Base-by-base conservation (phyloP, 2,113 vertebrate genomes). In the Australoheros scitulus region DNA sequence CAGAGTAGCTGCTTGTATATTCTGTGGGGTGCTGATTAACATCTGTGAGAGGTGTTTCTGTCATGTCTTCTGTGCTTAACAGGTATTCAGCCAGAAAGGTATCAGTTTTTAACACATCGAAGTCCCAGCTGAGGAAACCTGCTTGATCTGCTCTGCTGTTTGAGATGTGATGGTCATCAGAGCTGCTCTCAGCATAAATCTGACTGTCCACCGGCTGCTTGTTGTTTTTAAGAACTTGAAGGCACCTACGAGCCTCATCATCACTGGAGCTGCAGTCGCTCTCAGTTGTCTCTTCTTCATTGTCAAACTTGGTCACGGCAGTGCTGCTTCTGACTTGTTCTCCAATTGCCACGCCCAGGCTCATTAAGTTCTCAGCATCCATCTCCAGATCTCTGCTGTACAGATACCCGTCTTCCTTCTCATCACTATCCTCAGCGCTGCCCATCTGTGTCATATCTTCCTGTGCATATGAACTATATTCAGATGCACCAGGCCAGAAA, bases 241-340 rank as follows among this genome's bases (percentile, higher is more conserved):
- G 10, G 18, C n/a, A 7, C 72, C 32, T 11, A 0, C 1, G 10
- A 58, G 17, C 18, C 5, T 83, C 82, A 6, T 94, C 87, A 29
- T 94, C 91, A 75, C 82, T 82, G 50, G 87, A 87, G 82, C 75
- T 83, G 64, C 79, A 79, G 32, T 89, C 82, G 18, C 91, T 91
- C 22, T 86, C 87, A 43, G 15, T 7, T 55, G 76, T 72, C 34
- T 55, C 82, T 34, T 24, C 38, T 79, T 5, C 83, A 36, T 82
- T 79, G 7, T 56, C 76, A 2, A 57, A 5, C 17, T 2, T 32
- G 8, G 3, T 56, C 13, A 9, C 34, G 3, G 38, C 57, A 18
- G 11, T 2, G 79, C 80, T 17, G 8, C 29, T 26, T 15, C 43
- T 20, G 57, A 77, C 64, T 50, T 61, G 18, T 47, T 83, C 83